A percentile compares a stretch with the other conserved stretches of the same genome.
Conservation (phyloP, 2,113 vertebrate genomes). For the Numida meleagris region DNA sequence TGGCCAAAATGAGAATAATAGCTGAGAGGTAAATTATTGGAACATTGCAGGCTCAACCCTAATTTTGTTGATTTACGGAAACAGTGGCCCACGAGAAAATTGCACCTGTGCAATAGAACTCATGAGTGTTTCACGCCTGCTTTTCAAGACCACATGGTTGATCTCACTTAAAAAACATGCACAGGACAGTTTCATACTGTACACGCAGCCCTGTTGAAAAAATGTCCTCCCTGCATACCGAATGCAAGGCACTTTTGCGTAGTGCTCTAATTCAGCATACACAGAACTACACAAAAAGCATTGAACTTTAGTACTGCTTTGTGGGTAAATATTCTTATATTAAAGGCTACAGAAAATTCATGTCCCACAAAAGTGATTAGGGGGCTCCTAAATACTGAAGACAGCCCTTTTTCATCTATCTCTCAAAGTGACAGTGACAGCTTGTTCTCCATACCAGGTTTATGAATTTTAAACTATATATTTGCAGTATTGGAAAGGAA, state of each 20-base stretch:
- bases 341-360: background rate
- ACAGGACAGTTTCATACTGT: rapidly evolving
- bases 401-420: background rate
- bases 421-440: background rate
- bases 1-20: background rate
- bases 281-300: background rate
- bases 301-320: background rate
- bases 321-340: background rate
- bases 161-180: background rate
- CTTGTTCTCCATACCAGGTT: background rate
- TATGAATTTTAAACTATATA: background rate
- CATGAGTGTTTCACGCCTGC: background rate
- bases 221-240: background rate
- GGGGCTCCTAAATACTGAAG: background rate
- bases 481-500: background rate
- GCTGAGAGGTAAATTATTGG: background rate
- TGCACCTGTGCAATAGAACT: background rate
- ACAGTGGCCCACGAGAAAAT: background rate
- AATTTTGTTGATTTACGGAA: background rate
- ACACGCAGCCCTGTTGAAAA: background rate
- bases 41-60: background rate
- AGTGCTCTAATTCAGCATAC: background rate
- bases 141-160: background rate
- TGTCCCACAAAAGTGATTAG: background rate
- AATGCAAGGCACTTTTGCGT: background rate